Evolutionary conservation across 2,113 vertebrate genomes (phyloP).

Genomic region (Sapajus apella): DNA sequence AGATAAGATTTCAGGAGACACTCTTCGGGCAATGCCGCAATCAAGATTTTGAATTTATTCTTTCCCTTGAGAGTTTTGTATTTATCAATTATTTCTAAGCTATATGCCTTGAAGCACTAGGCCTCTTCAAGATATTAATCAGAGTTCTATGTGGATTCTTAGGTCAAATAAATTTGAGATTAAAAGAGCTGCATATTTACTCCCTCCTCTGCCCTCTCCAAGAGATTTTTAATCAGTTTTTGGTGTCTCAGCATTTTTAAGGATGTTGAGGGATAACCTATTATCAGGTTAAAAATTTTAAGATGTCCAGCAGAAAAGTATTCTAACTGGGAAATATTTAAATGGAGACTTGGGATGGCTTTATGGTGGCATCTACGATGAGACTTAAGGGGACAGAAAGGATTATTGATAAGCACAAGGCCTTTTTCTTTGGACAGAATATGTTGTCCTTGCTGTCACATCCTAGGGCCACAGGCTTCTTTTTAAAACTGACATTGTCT

Average conservation of each 20-base stretch:
- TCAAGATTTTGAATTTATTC: neutral
- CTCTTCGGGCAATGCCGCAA: neutral
- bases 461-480: neutral
- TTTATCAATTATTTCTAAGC: neutral
- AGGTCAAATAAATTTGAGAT: neutral
- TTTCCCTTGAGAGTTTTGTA: slow-evolving; percentile 3
- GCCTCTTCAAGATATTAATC: neutral
- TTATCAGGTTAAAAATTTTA: neutral
- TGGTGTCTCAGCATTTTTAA: neutral
- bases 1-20: neutral
- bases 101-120: neutral
- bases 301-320: neutral
- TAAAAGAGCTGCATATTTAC: neutral
- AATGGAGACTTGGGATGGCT: neutral
- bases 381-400: neutral
- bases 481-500: neutral
- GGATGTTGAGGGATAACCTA: neutral
- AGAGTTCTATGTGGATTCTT: neutral
- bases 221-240: neutral
- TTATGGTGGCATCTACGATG: neutral
- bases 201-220: neutral
- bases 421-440: neutral
- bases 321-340: neutral
- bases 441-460: neutral
- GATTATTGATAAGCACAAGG: neutral